A percentile compares a stretch with the other conserved stretches of the same genome.
These are phyloP conservation scores for Shargacucullia verbasci DNA, from an alignment of 2,888 invertebrate genomes.

Conservation along the genomic window DNA sequence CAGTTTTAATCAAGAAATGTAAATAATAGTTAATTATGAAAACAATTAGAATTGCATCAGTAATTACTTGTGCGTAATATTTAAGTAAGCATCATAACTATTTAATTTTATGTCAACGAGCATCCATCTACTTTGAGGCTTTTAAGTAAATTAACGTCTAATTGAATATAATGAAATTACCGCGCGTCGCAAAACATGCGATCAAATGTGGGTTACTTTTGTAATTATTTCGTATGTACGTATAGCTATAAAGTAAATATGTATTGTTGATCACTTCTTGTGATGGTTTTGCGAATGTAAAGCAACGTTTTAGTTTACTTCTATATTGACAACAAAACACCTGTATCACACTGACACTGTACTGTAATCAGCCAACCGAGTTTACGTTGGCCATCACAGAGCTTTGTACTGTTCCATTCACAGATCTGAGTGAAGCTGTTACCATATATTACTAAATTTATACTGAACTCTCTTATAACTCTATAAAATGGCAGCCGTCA, in stretches of 20 bases:
- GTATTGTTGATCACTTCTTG: too few relatives aligned
- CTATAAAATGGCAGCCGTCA: constrained; percentile 90
- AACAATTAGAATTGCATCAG: too few relatives aligned
- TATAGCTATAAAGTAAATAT: background rate
- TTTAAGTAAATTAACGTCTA: constrained; percentile 62
- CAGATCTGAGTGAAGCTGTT: constrained; percentile 16
- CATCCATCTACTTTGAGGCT: constrained; percentile 57
- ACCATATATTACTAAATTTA: constrained; percentile 1
- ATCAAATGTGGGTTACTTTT: constrained; percentile 40
- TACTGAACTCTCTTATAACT: background rate
- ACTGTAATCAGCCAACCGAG: constrained; percentile 2
- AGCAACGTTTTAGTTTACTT: too few relatives aligned
- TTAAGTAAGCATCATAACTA: constrained; percentile 13
- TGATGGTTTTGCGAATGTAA: background rate
- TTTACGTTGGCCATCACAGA: constrained; percentile 2
- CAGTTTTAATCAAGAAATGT: too few relatives aligned
- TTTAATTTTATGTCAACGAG: constrained; percentile 38
- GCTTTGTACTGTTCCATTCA: constrained; percentile 7
- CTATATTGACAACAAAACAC: background rate
- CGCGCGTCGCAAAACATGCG: constrained; percentile 53
- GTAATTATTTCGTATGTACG: constrained; percentile 20
- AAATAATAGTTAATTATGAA: too few relatives aligned
- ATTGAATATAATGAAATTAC: constrained; percentile 56
- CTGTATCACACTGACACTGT: background rate
- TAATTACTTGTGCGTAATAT: too few relatives aligned